Percentiles rank a stretch among this genome's conserved stretches.
Evolutionary conservation across 1,140 invertebrate genomes (phyloP).

Genomic region (Nomia melanderi): DNA sequence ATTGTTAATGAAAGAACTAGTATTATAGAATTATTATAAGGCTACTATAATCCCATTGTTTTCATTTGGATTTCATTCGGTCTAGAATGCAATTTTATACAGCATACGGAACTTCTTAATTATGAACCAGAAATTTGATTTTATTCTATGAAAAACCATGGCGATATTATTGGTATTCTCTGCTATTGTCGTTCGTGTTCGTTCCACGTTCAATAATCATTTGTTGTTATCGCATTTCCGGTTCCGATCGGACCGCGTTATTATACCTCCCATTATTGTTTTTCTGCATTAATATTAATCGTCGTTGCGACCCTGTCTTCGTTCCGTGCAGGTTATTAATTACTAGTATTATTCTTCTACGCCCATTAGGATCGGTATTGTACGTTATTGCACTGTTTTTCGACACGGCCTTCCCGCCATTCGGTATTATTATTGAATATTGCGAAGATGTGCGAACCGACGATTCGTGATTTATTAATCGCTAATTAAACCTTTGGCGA

Average conservation of each 20-base stretch:
- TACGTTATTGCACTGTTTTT: not conserved
- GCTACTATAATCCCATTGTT: too few relatives aligned
- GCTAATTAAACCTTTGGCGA: not conserved
- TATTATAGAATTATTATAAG: too few relatives aligned
- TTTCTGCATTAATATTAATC: constrained; percentile 6
- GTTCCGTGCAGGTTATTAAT: not conserved
- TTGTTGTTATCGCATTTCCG: not conserved
- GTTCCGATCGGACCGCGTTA: not conserved
- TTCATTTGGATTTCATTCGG: too few relatives aligned
- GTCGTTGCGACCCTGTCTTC: not conserved
- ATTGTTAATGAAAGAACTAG: too few relatives aligned
- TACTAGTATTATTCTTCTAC: not conserved
- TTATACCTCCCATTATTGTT: not conserved
- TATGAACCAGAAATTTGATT: too few relatives aligned
- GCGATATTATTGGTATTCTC: not conserved
- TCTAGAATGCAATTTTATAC: too few relatives aligned
- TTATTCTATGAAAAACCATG: too few relatives aligned
- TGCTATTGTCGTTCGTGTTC: not conserved
- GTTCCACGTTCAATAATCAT: not conserved
- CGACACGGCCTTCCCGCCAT: not conserved
- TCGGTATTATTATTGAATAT: not conserved
- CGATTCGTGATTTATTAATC: not conserved
- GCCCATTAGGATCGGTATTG: not conserved
- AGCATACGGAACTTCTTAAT: too few relatives aligned
- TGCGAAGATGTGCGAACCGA: not conserved